These are phyloP conservation scores for Gymnocephalus cernua DNA, from an alignment of 2,113 vertebrate species.

Conservation along the genomic window DNA sequence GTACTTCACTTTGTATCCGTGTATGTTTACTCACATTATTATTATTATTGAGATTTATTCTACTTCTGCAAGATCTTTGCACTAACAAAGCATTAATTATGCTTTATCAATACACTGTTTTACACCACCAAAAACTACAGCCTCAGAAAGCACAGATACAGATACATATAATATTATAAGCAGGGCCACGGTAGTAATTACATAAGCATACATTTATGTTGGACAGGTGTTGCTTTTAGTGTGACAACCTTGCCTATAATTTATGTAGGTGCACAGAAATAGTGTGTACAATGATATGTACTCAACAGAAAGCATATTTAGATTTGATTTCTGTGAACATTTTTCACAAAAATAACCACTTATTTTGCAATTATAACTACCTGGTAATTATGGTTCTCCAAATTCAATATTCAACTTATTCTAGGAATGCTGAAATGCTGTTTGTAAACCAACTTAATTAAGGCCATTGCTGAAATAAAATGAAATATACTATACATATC, in stretches of 20 bases:
- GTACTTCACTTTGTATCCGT: neutral
- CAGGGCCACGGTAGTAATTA: neutral
- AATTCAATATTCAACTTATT: slow-evolving; percentile 27
- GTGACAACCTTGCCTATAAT: neutral
- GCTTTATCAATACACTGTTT: neutral
- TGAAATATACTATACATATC: neutral
- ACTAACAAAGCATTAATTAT: neutral
- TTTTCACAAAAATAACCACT: neutral
- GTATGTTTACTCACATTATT: slow-evolving; percentile 11
- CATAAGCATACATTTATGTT: neutral
- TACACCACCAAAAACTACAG: neutral
- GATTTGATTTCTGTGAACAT: neutral
- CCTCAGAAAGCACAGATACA: neutral
- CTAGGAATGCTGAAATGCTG: neutral
- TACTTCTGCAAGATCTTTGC: neutral
- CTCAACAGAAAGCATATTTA: neutral
- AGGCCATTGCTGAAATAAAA: slow-evolving; percentile 7
- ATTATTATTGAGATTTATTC: too few relatives aligned
- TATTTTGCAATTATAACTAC: neutral
- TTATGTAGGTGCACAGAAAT: neutral
- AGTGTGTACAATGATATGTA: neutral
- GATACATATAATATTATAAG: neutral
- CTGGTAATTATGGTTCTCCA: neutral
- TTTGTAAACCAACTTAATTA: neutral
- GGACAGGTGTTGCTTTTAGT: neutral